Evolutionary conservation across 2,888 invertebrate species (phyloP).

Genomic region (Linnaemya tessellans): DNA sequence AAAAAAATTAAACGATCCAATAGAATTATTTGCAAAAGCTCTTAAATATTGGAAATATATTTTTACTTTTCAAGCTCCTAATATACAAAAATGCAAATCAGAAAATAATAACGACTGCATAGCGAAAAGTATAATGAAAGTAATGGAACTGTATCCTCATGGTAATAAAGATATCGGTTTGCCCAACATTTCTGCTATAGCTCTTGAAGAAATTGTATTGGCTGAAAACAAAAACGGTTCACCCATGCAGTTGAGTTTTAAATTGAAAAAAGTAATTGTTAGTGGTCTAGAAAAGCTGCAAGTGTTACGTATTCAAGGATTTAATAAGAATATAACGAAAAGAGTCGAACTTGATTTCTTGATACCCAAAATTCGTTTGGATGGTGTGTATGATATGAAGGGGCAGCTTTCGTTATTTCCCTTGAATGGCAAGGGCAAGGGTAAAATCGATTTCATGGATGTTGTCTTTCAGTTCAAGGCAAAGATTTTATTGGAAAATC

Average conservation of each 20-base stretch:
- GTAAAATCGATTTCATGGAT: constrained; percentile 75
- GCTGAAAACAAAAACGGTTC: constrained; percentile 67
- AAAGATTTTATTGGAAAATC: constrained; percentile 63
- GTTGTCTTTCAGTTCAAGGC: constrained; percentile 73
- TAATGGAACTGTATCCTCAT: constrained; percentile 75
- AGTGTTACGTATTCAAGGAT: constrained; percentile 75
- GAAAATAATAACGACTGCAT: constrained; percentile 76
- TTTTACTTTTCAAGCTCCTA: constrained; percentile 71
- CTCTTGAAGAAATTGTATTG: constrained; percentile 74
- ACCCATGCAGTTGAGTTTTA: constrained; percentile 75
- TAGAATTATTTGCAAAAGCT: neutral
- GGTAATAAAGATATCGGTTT: constrained; percentile 76
- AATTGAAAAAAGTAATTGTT: constrained; percentile 73
- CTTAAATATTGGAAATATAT: neutral
- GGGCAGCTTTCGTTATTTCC: constrained; percentile 82
- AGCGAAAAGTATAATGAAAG: constrained; percentile 72
- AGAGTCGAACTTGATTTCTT: constrained; percentile 75
- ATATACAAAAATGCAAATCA: constrained; percentile 75
- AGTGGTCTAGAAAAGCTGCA: constrained; percentile 74
- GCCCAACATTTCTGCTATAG: constrained; percentile 73
- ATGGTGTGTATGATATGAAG: constrained; percentile 78
- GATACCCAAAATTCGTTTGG: constrained; percentile 74
- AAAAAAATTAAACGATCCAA: neutral
- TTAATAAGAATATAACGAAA: constrained; percentile 73
- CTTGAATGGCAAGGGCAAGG: constrained; percentile 79